Evolutionary conservation across 2,113 vertebrate species (phyloP).

Genomic region (Apteryx mantelli): DNA sequence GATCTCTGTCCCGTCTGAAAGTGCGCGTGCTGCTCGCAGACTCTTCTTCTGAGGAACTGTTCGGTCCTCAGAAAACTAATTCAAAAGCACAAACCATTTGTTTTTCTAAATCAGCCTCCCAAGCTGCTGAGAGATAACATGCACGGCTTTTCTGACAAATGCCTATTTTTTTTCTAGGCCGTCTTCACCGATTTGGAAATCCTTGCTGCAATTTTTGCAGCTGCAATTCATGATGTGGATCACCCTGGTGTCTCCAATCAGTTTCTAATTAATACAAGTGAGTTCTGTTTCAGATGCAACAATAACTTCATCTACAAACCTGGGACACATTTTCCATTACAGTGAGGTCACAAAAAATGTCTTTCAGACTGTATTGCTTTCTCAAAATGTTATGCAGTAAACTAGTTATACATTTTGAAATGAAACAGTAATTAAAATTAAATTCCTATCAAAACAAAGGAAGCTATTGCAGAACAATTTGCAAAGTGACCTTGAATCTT

Average conservation of each 20-base stretch:
- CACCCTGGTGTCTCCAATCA: slow-evolving; percentile 99
- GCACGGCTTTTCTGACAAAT: neutral
- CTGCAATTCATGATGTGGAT: slow-evolving; percentile 98
- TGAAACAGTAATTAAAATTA: neutral
- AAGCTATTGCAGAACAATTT: neutral
- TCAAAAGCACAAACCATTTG: neutral
- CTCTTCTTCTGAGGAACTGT: neutral
- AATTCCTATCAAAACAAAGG: neutral
- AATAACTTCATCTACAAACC: neutral
- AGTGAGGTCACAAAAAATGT: neutral
- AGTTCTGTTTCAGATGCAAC: slow-evolving; percentile 62
- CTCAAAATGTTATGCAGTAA: neutral
- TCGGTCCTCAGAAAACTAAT: neutral
- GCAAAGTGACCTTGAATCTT: neutral
- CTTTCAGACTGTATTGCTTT: neutral
- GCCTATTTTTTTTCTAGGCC: slow-evolving; percentile 76
- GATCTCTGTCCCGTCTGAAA: neutral
- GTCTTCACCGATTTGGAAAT: slow-evolving; percentile 98
- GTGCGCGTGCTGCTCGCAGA: neutral
- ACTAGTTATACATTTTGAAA: neutral
- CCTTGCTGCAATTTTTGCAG: slow-evolving; percentile 95
- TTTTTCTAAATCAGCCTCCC: neutral
- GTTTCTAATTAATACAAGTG: slow-evolving; percentile 99
- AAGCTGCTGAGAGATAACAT: neutral
- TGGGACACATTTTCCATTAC: neutral